phyloP scores from a whole-genome alignment of 1,140 invertebrate species.

The Lordiphosa mommai region DNA sequence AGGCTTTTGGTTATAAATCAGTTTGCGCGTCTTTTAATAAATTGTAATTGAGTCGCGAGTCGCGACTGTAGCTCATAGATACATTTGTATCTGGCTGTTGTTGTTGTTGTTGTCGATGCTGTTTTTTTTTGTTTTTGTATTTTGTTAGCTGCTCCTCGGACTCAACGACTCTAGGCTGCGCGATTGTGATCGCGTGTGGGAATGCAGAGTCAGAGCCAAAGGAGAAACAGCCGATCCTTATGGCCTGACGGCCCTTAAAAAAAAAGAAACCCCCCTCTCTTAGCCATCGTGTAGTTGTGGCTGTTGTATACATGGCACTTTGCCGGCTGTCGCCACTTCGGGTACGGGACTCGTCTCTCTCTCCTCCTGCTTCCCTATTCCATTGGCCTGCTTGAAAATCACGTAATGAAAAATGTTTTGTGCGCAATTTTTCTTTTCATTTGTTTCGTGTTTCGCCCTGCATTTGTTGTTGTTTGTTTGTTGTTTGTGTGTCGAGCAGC shows the following conservation, averaged over 20 bases:
- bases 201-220: slow-evolving; percentile 48
- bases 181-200: slow-evolving; percentile 73
- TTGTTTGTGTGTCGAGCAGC: slow-evolving; percentile 73
- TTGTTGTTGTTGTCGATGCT: slow-evolving; percentile 18
- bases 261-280: slow-evolving; percentile 16
- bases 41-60: slow-evolving; percentile 76
- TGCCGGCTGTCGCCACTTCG: slow-evolving; percentile 74
- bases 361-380: slow-evolving; percentile 1
- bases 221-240: slow-evolving; percentile 48
- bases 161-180: slow-evolving; percentile 13
- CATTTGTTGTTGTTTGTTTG: slow-evolving; percentile 35
- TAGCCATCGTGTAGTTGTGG: slow-evolving; percentile 26
- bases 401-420: slow-evolving; percentile 77
- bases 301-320: slow-evolving; percentile 69
- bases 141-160: slow-evolving; percentile 11
- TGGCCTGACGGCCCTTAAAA: slow-evolving; percentile 59
- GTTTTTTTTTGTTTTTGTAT: slow-evolving; percentile 24
- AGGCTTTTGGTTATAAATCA: slow-evolving; percentile 64
- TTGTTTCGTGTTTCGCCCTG: slow-evolving; percentile 48
- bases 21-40: slow-evolving; percentile 74
- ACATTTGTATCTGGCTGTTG: slow-evolving; percentile 55
- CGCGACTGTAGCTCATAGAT: slow-evolving; percentile 68
- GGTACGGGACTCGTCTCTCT: slow-evolving; percentile 5
- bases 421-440: slow-evolving; percentile 76
- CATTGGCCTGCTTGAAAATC: slow-evolving; percentile 66